A percentile compares a stretch with the other conserved stretches of the same genome.
Conservation (phyloP, 2,888 invertebrate species). For the Agrochola circellaris region DNA sequence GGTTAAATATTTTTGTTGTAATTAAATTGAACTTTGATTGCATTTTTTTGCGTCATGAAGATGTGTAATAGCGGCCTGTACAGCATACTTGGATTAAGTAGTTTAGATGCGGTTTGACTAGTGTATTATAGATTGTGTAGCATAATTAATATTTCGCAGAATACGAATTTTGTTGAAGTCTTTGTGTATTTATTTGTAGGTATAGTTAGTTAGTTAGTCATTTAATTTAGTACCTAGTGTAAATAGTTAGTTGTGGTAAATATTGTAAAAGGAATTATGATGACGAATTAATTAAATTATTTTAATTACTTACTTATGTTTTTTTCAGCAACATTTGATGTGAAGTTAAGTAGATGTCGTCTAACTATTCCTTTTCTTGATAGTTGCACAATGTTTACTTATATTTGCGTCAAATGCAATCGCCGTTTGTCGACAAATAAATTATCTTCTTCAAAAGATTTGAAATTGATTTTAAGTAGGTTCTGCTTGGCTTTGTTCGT, state of each 20-base stretch:
- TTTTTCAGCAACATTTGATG: slow-evolving; percentile 17
- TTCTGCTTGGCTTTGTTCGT: slow-evolving; percentile 41
- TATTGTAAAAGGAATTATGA: too few species aligned
- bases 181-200: neutral
- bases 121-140: too few species aligned
- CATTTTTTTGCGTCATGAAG: neutral
- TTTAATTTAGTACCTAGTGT: too few species aligned
- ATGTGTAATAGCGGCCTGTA: neutral
- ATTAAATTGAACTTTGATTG: neutral
- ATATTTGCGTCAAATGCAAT: slow-evolving; percentile 18
- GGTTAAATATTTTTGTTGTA: neutral
- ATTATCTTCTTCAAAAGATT: neutral
- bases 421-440: neutral
- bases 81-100: too few species aligned
- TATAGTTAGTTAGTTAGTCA: too few species aligned
- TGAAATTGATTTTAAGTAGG: slow-evolving; percentile 45
- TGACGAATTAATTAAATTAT: too few species aligned
- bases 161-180: neutral
- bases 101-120: too few species aligned
- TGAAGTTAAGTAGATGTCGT: slow-evolving; percentile 60
- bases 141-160: too few species aligned
- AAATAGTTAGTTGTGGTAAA: too few species aligned
- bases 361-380: slow-evolving; percentile 35
- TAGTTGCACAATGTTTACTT: slow-evolving; percentile 39
- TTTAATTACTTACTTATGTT: neutral